A percentile compares a stretch with the other conserved stretches of the same genome.
Conservation (phyloP, 2,113 vertebrate species). For the Siphamia tubifer region DNA sequence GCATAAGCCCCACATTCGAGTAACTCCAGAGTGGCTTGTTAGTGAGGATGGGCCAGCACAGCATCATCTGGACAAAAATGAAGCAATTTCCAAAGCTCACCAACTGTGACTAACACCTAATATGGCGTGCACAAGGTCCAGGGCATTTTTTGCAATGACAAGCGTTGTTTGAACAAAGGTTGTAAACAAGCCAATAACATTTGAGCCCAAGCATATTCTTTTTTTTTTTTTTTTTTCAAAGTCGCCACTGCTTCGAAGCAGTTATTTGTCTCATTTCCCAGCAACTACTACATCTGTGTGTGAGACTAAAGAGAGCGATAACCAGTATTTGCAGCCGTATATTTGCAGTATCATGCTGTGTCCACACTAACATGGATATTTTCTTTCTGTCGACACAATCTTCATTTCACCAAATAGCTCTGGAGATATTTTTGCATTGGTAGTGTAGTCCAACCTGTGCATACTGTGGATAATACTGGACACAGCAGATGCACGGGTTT, state of each 20-base stretch:
- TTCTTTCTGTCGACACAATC: too few species aligned
- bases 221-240: neutral
- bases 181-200: conserved; percentile 50
- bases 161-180: conserved; percentile 58
- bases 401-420: too few species aligned
- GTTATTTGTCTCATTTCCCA: conserved; percentile 2
- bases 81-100: conserved; percentile 64
- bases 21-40: conserved; percentile 67
- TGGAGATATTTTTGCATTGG: too few species aligned
- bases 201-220: neutral
- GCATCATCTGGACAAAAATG: conserved; percentile 54
- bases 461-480: too few species aligned
- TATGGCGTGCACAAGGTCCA: conserved; percentile 33
- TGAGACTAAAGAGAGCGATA: too few species aligned
- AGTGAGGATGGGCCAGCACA: conserved; percentile 39
- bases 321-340: too few species aligned
- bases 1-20: conserved; percentile 50
- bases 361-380: too few species aligned
- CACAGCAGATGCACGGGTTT: too few species aligned
- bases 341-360: too few species aligned
- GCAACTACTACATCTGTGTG: neutral
- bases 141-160: conserved; percentile 32
- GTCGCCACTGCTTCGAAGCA: neutral
- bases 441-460: too few species aligned
- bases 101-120: conserved; percentile 71